A percentile compares a stretch with the other conserved stretches of the same genome.
Conservation (phyloP, 1,140 invertebrate genomes). For the Chironomus tepperi region DNA sequence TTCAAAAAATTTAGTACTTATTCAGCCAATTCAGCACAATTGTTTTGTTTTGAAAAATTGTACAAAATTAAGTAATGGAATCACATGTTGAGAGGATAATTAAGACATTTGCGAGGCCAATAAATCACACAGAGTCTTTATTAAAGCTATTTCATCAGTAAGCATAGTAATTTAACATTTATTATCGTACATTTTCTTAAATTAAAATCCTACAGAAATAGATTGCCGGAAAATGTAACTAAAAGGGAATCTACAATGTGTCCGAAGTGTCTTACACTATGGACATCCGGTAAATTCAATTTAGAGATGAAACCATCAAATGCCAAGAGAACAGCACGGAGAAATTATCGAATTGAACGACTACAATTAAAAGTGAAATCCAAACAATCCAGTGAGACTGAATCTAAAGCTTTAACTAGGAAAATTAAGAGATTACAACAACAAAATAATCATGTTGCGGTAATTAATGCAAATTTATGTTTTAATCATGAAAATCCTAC, state of each 20-base stretch:
- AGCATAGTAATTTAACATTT: not conserved
- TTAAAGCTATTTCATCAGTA: not conserved
- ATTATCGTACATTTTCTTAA: not conserved
- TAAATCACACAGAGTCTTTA: not conserved
- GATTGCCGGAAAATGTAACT: not conserved
- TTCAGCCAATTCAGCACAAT: too few relatives aligned
- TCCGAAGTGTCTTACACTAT: not conserved
- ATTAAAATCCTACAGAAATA: not conserved
- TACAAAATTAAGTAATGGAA: not conserved
- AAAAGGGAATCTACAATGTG: not conserved
- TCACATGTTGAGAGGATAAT: not conserved
- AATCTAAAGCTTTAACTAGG: not conserved
- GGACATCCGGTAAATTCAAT: not conserved
- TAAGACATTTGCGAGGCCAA: not conserved
- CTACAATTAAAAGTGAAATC: not conserved
- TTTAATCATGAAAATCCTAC: not conserved
- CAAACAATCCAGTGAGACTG: not conserved
- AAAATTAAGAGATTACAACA: not conserved
- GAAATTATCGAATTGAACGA: not conserved
- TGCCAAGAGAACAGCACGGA: not conserved
- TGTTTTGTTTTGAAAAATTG: too few relatives aligned
- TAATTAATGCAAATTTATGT: conserved; percentile 14
- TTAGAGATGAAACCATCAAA: not conserved
- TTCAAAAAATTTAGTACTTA: too few relatives aligned
- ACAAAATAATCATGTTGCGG: conserved; percentile 11